phyloP scores from a whole-genome alignment of 2,113 vertebrate species.

The Struthio camelus region DNA sequence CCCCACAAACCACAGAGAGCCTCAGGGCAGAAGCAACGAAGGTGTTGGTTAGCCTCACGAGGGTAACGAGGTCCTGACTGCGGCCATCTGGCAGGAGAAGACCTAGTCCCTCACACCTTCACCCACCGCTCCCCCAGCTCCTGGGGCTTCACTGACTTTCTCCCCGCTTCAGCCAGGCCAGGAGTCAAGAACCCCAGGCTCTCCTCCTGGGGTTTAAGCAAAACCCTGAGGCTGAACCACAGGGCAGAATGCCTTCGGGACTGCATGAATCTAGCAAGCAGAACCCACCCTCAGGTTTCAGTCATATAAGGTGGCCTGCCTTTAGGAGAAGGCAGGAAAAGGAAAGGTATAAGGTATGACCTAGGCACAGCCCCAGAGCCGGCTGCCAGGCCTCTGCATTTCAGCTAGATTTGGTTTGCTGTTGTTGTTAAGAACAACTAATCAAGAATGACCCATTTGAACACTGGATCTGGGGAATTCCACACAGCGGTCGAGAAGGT shows the following conservation, averaged over 20 bases:
- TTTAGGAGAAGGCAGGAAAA: neutral
- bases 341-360: slow-evolving; percentile 6
- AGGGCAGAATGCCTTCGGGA: neutral
- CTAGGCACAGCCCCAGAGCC: neutral
- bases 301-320: neutral
- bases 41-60: slow-evolving; percentile 4
- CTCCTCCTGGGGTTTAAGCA: neutral
- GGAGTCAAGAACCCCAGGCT: neutral
- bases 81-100: slow-evolving; percentile 40
- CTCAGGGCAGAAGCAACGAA: neutral
- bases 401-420: neutral
- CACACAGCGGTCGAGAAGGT: neutral
- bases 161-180: neutral
- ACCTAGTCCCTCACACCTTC: neutral
- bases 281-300: neutral
- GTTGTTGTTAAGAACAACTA: neutral
- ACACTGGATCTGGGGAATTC: neutral
- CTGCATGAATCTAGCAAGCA: neutral
- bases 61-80: neutral
- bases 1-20: neutral
- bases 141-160: neutral
- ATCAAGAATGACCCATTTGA: neutral
- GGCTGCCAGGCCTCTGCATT: neutral
- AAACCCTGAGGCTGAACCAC: neutral
- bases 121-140: neutral